Base-by-base conservation (phyloP, 2,797 vertebrate genomes). In the Cryptoprocta ferox region DNA sequence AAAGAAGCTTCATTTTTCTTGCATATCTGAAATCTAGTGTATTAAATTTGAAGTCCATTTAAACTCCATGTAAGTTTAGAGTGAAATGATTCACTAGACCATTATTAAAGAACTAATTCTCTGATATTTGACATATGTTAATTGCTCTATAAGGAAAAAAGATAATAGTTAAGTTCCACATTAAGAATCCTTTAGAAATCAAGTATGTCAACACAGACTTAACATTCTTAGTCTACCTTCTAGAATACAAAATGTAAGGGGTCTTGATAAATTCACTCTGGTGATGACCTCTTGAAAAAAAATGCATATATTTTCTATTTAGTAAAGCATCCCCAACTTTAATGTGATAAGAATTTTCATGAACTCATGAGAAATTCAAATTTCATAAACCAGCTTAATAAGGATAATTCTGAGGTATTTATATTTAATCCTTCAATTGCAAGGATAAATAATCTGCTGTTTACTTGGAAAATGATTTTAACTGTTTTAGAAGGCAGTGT, bases 341-440 rank as follows among this genome's bases (percentile, higher is more conserved):
- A 92, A n/a, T 35, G 90, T 91, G 82, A 91, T 28, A 83, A 79
- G 30, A 89, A 87, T 90, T 87, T 82, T 75, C 48, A 32, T 70
- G 15, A 91, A 76, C 42, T 91, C 16, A 50, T 16, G 6, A 95
- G 30, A 88, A 85, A 95, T 76, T 93, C 42, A 65, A 83, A 81
- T 76, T 48, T 6, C 9, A 35, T 89, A 76, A 85, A 81, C 24
- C 14, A 97, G 48, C 4, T 53, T 95, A 42, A 37, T 91, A 63
- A 66, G n/a, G 18, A 88, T 88, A 83, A 73, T 78, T 24, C 24
- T 94, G 42, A 84, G 42, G 48, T 89, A 85, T 80, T 87, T 96
- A 88, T 88, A 87, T 3, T 76, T 89, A 95, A 66, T 37, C 79
- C 19, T 83, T 93, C 59, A 93, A 26, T 66, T 89, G 8, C 8